These are phyloP conservation scores for Dryomyza anilis DNA, from an alignment of 2,888 invertebrate species.

Conservation along the genomic window DNA sequence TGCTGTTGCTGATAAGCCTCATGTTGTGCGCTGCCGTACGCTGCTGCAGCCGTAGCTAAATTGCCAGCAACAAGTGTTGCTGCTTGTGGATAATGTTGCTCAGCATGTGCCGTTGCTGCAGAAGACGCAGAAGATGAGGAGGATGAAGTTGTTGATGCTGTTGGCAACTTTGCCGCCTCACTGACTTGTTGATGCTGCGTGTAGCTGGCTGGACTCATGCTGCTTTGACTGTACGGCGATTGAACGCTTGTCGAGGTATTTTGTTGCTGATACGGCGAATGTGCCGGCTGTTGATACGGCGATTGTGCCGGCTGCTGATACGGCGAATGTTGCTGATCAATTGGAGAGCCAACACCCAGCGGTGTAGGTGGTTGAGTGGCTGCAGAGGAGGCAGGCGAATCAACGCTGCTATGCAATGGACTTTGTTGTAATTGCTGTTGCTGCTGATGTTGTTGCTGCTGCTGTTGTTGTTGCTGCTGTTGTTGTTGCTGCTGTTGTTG, in stretches of 20 bases:
- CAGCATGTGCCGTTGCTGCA: neutral
- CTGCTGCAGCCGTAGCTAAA: neutral
- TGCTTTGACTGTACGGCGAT: constrained; percentile 45
- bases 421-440: constrained; percentile 45
- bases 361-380: constrained; percentile 54
- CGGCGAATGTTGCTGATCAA: constrained; percentile 61
- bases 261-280: constrained; percentile 29
- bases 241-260: constrained; percentile 35
- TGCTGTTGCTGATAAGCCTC: constrained; percentile 38
- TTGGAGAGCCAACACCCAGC: constrained; percentile 44
- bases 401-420: constrained; percentile 50
- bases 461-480: constrained; percentile 39
- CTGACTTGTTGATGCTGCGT: constrained; percentile 22
- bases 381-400: constrained; percentile 53
- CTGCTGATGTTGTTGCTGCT: constrained; percentile 42
- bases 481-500: constrained; percentile 35
- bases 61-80: constrained; percentile 11
- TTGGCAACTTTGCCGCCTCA: constrained; percentile 13
- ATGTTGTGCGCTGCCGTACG: constrained; percentile 27
- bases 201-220: constrained; percentile 37
- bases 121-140: constrained; percentile 12
- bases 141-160: constrained; percentile 2
- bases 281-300: constrained; percentile 61
- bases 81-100: constrained; percentile 15
- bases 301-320: constrained; percentile 62